Percentiles rank a stretch among this genome's conserved stretches.
These are phyloP conservation scores for Oncopeltus fasciatus DNA, from an alignment of 1,140 invertebrate species.

Conservation along the genomic window DNA sequence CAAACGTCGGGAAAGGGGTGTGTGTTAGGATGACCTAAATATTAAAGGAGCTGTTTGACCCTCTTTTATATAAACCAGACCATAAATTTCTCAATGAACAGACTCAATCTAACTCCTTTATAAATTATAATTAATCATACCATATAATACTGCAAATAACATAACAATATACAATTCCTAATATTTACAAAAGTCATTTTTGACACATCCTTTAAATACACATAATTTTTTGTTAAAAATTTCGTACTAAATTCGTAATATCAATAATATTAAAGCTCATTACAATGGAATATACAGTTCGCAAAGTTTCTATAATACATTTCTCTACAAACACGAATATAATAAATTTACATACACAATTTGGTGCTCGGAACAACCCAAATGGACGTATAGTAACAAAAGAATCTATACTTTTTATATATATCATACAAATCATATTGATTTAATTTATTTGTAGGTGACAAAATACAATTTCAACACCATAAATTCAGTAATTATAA, in stretches of 20 bases:
- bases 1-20: neutral
- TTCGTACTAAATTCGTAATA: conserved; percentile 18
- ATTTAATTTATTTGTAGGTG: neutral
- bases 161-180: conserved; percentile 18
- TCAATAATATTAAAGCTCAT: conserved; percentile 18
- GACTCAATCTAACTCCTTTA: neutral
- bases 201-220: conserved; percentile 14
- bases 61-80: neutral
- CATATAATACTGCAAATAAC: conserved; percentile 18
- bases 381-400: conserved; percentile 20
- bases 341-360: conserved; percentile 4
- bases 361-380: conserved; percentile 19
- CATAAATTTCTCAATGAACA: neutral
- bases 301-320: conserved; percentile 15
- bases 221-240: conserved; percentile 7
- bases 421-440: conserved; percentile 5
- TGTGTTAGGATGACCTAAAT: neutral
- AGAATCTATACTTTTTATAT: conserved; percentile 9
- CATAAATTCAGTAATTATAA: conserved; percentile 3
- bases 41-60: neutral
- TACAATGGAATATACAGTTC: conserved; percentile 16
- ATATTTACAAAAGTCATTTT: conserved; percentile 17
- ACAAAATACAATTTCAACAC: conserved; percentile 9
- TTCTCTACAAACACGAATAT: conserved; percentile 18
- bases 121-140: conserved; percentile 10